Base-by-base conservation (phyloP, 2,113 vertebrate species). In the Psittacula cyanocephala region DNA sequence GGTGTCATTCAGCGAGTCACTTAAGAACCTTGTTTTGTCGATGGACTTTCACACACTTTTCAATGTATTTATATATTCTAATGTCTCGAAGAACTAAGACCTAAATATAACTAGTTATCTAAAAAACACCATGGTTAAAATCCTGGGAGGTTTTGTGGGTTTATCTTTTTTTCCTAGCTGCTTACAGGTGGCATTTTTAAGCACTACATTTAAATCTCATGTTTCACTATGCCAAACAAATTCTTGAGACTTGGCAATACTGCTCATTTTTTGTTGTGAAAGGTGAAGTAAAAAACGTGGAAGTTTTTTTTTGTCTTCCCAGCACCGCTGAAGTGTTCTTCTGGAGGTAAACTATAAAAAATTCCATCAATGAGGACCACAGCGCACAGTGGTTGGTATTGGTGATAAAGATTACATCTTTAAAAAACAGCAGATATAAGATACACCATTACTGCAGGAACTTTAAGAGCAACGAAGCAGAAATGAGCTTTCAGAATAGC, bases 361-460 rank as follows among this genome's bases (percentile, higher is more conserved):
- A 90, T 86, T 78, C 81, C 86, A 93, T 95, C 88, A 87, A 10
- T 91, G 81, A 95, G 65, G 91, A 94, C 85, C 44, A 67, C 65
- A 72, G 91, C 78, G 82, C 75, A 93, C 41, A 86, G 88, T 84
- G 85, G 87, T 78, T 95, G 95, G 87, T 93, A 95, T 80, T 89
- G n/a, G n/a, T 67, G 80, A 96, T 83, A 76, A 97, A 95, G 67
- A 97, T 91, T 89, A 44, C 57, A 81, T 94, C 83, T 97, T 94
- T 92, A 69, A 93, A 96, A 95, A 89, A 46, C 76, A 96, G 79
- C 85, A 89, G 82, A 81, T 83, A 81, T 39, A 87, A 57, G 43
- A 71, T 49, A 72, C 46, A 79, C 70, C 79, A 49, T 86, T 94
- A 78, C 55, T 50, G 67, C 63, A 76, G 65, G 75, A 81, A 87